Conservation (phyloP, 2,797 vertebrate genomes). For the Girardinus metallicus region DNA sequence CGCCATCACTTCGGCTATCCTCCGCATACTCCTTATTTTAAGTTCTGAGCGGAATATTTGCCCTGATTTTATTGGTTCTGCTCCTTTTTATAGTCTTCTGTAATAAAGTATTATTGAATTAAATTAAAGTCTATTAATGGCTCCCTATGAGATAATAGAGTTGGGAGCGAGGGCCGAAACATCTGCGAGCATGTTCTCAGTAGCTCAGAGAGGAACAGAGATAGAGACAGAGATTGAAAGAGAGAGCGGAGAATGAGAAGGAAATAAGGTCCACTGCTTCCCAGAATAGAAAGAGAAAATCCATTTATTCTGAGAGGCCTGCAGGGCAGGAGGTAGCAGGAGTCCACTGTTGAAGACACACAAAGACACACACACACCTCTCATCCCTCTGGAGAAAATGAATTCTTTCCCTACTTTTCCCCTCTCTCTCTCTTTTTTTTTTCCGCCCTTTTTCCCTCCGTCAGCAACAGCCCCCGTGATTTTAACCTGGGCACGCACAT, state of each 20-base stretch:
- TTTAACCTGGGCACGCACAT: conserved; percentile 44
- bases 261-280: conserved; percentile 74
- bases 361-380: conserved; percentile 30
- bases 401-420: conserved; percentile 53
- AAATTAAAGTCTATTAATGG: conserved; percentile 64
- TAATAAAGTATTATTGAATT: conserved; percentile 58
- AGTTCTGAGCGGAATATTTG: conserved; percentile 15
- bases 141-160: conserved; percentile 48
- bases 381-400: conserved; percentile 62
- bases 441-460: conserved; percentile 42
- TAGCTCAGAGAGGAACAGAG: conserved; percentile 58
- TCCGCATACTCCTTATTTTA: conserved; percentile 16
- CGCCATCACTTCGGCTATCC: conserved; percentile 4
- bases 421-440: neutral
- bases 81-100: conserved; percentile 35
- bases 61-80: conserved; percentile 33
- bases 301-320: conserved; percentile 80
- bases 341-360: conserved; percentile 55
- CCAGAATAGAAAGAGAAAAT: conserved; percentile 81
- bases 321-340: conserved; percentile 69
- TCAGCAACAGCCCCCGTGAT: conserved; percentile 49
- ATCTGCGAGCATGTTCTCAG: conserved; percentile 56
- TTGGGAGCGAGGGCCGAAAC: conserved; percentile 46
- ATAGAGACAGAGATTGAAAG: conserved; percentile 71
- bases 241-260: conserved; percentile 67